A percentile compares a stretch with the other conserved stretches of the same genome.
Evolutionary conservation across 1,140 invertebrate species (phyloP).

Genomic region (Scaptodrosophila lebanonensis): DNA sequence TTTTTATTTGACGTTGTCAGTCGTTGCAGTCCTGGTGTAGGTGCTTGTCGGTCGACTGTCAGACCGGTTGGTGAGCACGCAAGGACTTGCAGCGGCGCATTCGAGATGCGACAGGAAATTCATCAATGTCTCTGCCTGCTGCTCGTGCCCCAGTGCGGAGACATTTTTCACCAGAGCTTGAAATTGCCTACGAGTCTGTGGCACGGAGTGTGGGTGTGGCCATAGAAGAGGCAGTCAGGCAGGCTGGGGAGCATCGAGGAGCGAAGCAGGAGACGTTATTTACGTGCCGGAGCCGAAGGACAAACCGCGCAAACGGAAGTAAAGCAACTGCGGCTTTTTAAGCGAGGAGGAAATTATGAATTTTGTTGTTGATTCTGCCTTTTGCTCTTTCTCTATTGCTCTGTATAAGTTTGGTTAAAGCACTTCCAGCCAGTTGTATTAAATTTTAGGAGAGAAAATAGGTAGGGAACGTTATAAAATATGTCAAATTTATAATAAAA

Average conservation of each 20-base stretch:
- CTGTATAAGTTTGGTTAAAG: neutral
- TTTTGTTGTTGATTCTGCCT: conserved; percentile 30
- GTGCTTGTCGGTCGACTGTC: conserved; percentile 7
- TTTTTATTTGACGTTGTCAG: conserved; percentile 45
- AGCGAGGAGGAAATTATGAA: conserved; percentile 60
- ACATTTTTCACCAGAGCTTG: conserved; percentile 54
- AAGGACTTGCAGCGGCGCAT: neutral
- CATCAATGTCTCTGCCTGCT: conserved; percentile 68
- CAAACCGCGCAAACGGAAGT: conserved; percentile 50
- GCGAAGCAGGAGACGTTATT: conserved; percentile 27
- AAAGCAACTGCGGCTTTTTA: conserved; percentile 23
- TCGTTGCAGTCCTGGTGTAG: conserved; percentile 10
- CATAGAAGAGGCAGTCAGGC: conserved; percentile 9
- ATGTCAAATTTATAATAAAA: too few species aligned
- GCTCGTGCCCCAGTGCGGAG: conserved; percentile 39
- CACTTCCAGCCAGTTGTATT: too few species aligned
- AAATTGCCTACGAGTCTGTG: conserved; percentile 58
- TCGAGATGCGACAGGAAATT: conserved; percentile 70
- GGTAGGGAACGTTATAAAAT: too few species aligned
- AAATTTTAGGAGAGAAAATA: too few species aligned
- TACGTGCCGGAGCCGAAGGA: conserved; percentile 38
- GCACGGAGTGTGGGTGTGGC: conserved; percentile 4
- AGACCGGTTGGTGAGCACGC: neutral
- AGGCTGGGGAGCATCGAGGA: neutral
- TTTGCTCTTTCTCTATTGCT: neutral